Conservation (phyloP, 2,797 vertebrate species). For the Adelosebastes latens region DNA sequence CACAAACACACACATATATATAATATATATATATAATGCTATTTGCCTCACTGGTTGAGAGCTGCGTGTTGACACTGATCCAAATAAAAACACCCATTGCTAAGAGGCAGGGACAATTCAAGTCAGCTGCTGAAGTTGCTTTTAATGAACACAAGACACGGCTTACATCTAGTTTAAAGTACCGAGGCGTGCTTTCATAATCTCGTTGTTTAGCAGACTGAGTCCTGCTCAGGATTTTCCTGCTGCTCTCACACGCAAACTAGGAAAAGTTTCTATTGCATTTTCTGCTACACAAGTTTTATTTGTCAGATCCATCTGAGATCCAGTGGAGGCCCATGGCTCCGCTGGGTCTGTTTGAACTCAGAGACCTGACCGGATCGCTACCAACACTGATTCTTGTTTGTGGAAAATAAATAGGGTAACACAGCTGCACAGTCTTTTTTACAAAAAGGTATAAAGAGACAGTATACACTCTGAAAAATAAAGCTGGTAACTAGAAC, state of each 20-base stretch:
- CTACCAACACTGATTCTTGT: not conserved
- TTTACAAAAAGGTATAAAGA: not conserved
- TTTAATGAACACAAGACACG: not conserved
- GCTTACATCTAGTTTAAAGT: not conserved
- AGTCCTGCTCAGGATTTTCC: not conserved
- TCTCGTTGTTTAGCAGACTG: not conserved
- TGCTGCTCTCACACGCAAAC: constrained; percentile 9
- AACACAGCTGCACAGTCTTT: not conserved
- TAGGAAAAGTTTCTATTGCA: constrained; percentile 4
- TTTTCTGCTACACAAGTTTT: constrained; percentile 29
- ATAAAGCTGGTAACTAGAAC: too few species aligned
- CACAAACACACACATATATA: too few species aligned
- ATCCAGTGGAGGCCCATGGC: not conserved
- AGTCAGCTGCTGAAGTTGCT: not conserved
- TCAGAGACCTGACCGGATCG: constrained; percentile 1
- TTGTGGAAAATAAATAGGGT: not conserved
- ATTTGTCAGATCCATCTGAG: constrained; percentile 27
- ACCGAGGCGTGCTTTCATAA: not conserved
- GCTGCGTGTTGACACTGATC: not conserved
- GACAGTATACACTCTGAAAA: not conserved
- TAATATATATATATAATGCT: not conserved
- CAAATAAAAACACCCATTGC: not conserved
- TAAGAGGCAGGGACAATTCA: not conserved
- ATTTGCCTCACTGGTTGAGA: not conserved
- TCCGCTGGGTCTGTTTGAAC: constrained; percentile 17